phyloP scores from a whole-genome alignment of 1,140 invertebrate species.

The Cydia strobilella region DNA sequence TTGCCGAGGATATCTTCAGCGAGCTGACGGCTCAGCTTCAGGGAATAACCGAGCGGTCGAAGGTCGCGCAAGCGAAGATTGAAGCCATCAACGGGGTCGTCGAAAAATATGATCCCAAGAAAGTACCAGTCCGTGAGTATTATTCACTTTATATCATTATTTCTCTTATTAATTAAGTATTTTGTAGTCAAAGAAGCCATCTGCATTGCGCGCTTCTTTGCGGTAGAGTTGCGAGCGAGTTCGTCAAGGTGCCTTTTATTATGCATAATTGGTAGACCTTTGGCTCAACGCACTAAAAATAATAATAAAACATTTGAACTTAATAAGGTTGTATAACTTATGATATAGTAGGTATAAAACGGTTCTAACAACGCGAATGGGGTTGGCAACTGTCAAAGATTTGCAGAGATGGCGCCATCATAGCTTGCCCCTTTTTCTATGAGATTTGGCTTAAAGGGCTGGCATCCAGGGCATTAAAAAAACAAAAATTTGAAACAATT shows the following conservation, averaged over 20 bases:
- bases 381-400: too few relatives aligned
- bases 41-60: conserved; percentile 84
- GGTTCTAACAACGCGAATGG: background rate
- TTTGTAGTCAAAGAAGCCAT: background rate
- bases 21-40: conserved; percentile 86
- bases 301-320: background rate
- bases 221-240: background rate
- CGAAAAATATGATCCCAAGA: conserved; percentile 86
- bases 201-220: background rate
- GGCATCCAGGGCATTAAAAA: too few relatives aligned
- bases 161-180: background rate
- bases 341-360: background rate
- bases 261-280: background rate
- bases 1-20: conserved; percentile 89
- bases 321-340: background rate
- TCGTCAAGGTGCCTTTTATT: background rate
- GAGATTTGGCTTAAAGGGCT: too few relatives aligned
- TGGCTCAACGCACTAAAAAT: background rate
- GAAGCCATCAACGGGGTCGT: conserved; percentile 82
- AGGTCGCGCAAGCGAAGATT: conserved; percentile 83
- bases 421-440: too few relatives aligned
- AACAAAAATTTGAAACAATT: too few relatives aligned
- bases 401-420: too few relatives aligned
- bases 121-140: conserved; percentile 92
- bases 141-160: conserved; percentile 11